These are phyloP conservation scores for Quadriops clusia DNA, from an alignment of 2,888 invertebrate genomes.

Conservation along the genomic window DNA sequence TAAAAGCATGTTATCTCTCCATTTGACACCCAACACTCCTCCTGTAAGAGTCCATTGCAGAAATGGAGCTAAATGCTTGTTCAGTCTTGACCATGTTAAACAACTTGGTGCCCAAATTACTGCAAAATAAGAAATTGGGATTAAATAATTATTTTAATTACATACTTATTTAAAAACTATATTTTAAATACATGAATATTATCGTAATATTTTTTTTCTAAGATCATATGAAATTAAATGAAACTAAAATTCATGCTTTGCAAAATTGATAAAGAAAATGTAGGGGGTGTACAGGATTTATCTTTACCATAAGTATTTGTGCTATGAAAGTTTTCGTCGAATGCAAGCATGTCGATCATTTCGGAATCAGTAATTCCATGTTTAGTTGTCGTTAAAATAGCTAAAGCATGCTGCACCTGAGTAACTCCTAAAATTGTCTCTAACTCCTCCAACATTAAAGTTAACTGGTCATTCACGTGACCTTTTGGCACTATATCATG, in stretches of 20 bases:
- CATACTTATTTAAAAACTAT: not conserved
- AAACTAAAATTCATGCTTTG: too few species aligned
- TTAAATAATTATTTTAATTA: constrained; percentile 1
- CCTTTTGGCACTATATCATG: constrained; percentile 43
- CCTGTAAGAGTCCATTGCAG: constrained; percentile 48
- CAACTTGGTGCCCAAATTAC: constrained; percentile 61
- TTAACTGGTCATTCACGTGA: constrained; percentile 50
- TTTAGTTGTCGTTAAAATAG: constrained; percentile 61
- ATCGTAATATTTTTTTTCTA: not conserved
- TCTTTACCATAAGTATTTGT: constrained; percentile 50
- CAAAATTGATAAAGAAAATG: too few species aligned
- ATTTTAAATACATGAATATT: not conserved
- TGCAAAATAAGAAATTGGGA: constrained; percentile 24
- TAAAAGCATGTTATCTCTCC: constrained; percentile 50
- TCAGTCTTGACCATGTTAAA: constrained; percentile 54
- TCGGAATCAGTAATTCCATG: constrained; percentile 74
- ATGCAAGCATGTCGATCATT: constrained; percentile 58
- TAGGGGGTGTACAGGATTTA: too few species aligned
- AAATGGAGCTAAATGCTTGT: constrained; percentile 54
- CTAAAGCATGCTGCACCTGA: constrained; percentile 54
- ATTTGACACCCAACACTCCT: constrained; percentile 48
- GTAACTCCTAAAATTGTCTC: constrained; percentile 55
- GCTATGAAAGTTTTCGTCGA: constrained; percentile 50
- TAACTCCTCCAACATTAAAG: constrained; percentile 53
- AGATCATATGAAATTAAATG: too few species aligned